A percentile compares a stretch with the other conserved stretches of the same genome.
phyloP scores from a whole-genome alignment of 2,888 invertebrate species.

The Cerastoderma edule region DNA sequence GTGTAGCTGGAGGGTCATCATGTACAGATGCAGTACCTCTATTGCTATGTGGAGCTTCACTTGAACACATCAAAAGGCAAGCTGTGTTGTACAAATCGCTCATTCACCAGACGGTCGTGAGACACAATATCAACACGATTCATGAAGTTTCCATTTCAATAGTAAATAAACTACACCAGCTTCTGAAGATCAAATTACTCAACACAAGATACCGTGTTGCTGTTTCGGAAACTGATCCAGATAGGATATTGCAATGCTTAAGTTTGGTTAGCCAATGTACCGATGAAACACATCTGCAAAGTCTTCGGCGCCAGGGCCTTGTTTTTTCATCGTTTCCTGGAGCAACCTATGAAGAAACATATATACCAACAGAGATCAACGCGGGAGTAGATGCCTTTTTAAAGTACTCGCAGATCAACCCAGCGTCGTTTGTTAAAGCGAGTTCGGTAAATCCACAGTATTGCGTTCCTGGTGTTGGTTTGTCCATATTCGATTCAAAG shows the following conservation, averaged over 20 bases:
- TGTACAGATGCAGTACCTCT: not conserved
- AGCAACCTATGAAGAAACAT: not conserved
- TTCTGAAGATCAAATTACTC: not conserved
- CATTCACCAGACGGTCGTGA: not conserved
- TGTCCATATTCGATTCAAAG: not conserved
- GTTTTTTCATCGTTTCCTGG: not conserved
- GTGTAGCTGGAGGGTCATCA: not conserved
- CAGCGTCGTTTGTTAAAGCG: not conserved
- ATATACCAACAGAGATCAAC: not conserved
- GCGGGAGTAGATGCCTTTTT: not conserved
- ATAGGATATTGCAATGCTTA: not conserved
- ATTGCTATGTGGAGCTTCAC: not conserved
- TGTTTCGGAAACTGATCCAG: not conserved
- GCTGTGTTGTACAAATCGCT: not conserved
- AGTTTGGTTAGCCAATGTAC: not conserved
- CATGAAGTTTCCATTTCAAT: not conserved
- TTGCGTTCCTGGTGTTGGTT: not conserved
- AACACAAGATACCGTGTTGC: slow-evolving; percentile 1
- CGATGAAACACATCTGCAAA: not conserved
- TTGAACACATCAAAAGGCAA: not conserved
- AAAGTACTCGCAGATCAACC: not conserved
- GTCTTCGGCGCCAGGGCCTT: not conserved
- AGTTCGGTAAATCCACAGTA: not conserved
- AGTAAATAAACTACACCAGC: not conserved
- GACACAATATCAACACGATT: not conserved